Conservation (phyloP, 2,113 vertebrate species). For the Carollia perspicillata region DNA sequence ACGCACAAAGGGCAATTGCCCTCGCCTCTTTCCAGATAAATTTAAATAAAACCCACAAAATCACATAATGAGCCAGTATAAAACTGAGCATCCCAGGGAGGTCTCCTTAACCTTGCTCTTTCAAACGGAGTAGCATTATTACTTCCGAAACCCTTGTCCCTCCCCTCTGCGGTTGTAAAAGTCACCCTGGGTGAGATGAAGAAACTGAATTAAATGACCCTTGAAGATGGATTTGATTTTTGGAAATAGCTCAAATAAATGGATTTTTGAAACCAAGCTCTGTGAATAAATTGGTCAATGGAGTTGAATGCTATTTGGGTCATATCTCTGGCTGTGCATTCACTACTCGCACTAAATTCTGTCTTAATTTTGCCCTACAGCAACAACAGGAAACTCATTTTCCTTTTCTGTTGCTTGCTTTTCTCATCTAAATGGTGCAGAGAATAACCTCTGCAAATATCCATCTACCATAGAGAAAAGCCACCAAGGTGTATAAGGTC, state of each 20-base stretch:
- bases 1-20: not conserved
- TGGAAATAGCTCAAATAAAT: not conserved
- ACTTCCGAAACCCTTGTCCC: not conserved
- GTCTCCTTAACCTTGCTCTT: not conserved
- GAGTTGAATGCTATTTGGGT: not conserved
- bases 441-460: not conserved
- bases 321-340: not conserved
- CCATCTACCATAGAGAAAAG: not conserved
- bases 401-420: not conserved
- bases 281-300: not conserved
- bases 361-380: not conserved
- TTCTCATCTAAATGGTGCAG: not conserved
- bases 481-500: not conserved
- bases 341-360: not conserved
- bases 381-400: not conserved
- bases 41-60: not conserved
- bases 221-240: slow-evolving; percentile 6
- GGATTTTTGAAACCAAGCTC: not conserved
- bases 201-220: not conserved
- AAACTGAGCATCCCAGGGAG: not conserved
- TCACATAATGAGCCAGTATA: not conserved
- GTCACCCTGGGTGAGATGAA: not conserved
- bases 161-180: not conserved
- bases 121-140: not conserved
- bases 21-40: not conserved